phyloP scores from a whole-genome alignment of 1,140 invertebrate genomes.

The Procambarus virginalis region DNA sequence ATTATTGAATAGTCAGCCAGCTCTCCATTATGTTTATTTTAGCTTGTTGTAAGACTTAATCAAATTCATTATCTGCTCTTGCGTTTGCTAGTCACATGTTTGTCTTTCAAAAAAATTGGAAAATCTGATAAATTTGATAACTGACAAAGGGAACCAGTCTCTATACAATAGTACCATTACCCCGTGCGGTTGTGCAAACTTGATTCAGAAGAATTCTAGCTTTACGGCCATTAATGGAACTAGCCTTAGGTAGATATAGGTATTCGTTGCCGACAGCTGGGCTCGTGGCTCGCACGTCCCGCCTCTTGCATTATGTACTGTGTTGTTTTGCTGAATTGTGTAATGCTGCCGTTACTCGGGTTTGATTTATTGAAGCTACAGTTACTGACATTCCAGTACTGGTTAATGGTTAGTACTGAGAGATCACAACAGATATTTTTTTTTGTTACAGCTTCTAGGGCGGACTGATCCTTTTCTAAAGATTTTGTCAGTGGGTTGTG shows the following conservation, averaged over 20 bases:
- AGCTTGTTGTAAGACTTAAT: neutral
- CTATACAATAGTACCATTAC: neutral
- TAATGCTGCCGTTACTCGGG: too few species aligned
- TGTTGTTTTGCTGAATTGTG: neutral
- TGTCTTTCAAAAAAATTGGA: too few species aligned
- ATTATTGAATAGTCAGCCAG: neutral
- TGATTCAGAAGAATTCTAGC: slow-evolving; percentile 6
- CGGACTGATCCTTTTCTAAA: neutral
- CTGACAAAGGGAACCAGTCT: neutral
- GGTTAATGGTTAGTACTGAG: too few species aligned
- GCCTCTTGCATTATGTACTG: neutral
- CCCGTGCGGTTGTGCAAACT: slow-evolving; percentile 18
- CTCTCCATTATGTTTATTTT: neutral
- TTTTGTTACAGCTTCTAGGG: too few species aligned
- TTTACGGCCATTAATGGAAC: slow-evolving; percentile 30
- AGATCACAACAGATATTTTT: too few species aligned
- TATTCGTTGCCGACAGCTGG: neutral
- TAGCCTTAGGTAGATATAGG: slow-evolving; percentile 24
- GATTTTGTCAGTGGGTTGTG: neutral
- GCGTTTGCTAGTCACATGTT: neutral
- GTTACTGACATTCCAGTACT: too few species aligned
- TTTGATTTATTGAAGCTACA: too few species aligned
- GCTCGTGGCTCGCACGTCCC: neutral
- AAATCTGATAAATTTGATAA: neutral
- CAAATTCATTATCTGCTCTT: neutral